Percentiles rank a stretch among this genome's conserved stretches.
Evolutionary conservation across 2,797 vertebrate species (phyloP).

Genomic region (Sphenopsis melanotis): DNA sequence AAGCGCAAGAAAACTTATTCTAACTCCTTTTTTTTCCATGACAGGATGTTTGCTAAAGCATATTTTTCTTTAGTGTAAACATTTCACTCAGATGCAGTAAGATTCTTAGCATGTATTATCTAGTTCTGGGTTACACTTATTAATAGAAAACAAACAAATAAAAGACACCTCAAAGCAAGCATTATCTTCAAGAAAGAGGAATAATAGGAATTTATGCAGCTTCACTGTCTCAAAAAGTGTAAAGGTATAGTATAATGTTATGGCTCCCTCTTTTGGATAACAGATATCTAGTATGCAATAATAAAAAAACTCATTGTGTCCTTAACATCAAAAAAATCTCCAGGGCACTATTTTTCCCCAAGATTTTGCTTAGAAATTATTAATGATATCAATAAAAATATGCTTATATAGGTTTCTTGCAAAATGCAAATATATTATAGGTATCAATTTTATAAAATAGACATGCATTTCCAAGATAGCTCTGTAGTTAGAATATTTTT

Average conservation of each 20-base stretch:
- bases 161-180: neutral
- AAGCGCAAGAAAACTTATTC: neutral
- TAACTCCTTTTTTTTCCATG: neutral
- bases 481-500: neutral
- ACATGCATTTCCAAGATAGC: neutral
- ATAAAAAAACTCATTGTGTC: neutral
- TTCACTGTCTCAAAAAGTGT: neutral
- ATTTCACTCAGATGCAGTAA: neutral
- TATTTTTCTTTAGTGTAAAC: neutral
- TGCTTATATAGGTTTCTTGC: neutral
- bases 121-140: neutral
- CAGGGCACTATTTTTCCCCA: neutral
- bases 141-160: neutral
- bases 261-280: conserved; percentile 74
- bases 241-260: conserved; percentile 49
- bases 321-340: neutral
- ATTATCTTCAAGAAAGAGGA: neutral
- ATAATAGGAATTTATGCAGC: neutral
- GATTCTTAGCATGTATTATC: neutral
- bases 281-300: conserved; percentile 1
- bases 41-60: neutral
- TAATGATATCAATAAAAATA: neutral
- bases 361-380: neutral
- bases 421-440: neutral
- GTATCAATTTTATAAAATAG: neutral